A percentile compares a stretch with the other conserved stretches of the same genome.
These are phyloP conservation scores for Chelonoidis abingdonii DNA, from an alignment of 2,113 vertebrate species.

Conservation along the genomic window DNA sequence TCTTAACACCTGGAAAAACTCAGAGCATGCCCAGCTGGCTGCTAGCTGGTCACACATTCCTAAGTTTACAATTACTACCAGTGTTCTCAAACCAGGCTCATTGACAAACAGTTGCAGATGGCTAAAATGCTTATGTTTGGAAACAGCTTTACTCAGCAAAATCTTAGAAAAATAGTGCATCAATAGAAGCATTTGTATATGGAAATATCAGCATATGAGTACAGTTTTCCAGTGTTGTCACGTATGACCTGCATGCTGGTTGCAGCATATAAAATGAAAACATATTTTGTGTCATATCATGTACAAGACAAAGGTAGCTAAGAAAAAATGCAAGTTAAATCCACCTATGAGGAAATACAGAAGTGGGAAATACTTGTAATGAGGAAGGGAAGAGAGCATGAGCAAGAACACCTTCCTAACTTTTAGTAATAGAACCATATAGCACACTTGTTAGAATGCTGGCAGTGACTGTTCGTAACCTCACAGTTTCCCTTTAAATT, in stretches of 20 bases:
- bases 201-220: constrained; percentile 29
- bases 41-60: constrained; percentile 90
- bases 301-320: not conserved
- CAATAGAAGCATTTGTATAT: constrained; percentile 74
- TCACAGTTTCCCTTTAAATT: not conserved
- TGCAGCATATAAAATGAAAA: not conserved
- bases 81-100: constrained; percentile 82
- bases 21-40: constrained; percentile 81
- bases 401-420: not conserved
- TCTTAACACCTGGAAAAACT: constrained; percentile 86
- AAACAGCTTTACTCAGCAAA: constrained; percentile 84
- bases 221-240: constrained; percentile 57
- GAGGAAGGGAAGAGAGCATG: not conserved
- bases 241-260: not conserved
- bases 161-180: constrained; percentile 74
- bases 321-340: not conserved
- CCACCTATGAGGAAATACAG: not conserved
- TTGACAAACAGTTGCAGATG: constrained; percentile 91
- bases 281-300: constrained; percentile 26
- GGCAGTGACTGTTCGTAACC: not conserved
- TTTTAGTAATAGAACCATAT: not conserved
- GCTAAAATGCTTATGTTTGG: constrained; percentile 75
- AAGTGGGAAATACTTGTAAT: not conserved
- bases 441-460: not conserved
- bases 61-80: constrained; percentile 88